Base-by-base conservation (phyloP, 2,113 vertebrate genomes). In the Neolamprologus devosi region DNA sequence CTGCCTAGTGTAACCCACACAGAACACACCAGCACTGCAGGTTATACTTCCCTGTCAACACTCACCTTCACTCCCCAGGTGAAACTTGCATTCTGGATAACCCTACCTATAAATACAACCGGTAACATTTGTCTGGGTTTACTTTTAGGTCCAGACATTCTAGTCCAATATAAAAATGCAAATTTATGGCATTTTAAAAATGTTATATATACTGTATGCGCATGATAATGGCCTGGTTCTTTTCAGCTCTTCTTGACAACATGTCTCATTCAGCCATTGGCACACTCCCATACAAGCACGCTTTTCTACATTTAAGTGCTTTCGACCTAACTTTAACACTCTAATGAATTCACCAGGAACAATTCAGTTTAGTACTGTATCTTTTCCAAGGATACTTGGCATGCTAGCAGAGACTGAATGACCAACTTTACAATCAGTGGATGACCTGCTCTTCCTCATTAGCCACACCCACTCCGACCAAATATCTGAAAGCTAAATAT, bases 1-100 rank as follows among this genome's bases (percentile, higher is more conserved):
- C 68, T 75, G 3, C 9, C 23, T 4, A 8, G 0, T 26, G 42
- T 47, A 17, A 11, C 14, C 21, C 40, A 73, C 0, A 45, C 23
- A 45, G 65, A 70, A 26, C 40, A 73, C 3, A 7, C 40, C 2
- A 47, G 40, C 21, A 73, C 40, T 73, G 14, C 23, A 47, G 4
- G 68, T 73, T 17, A 45, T 47, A 1, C 40, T 10, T 45, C 0
- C 65, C 37, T 23, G n/a, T 14, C 12, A 42, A 70, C 37, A 16
- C 65, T 70, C 35, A 23, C 65, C 65, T 42, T 70, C n/a, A 23
- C n/a, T 23, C 13, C 65, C n/a, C 13, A 42, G 35, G 35, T 70
- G 0, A 70, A 42, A 70, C 12, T 42, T 70, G 13, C 35, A 42
- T 40, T 23, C 65, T 16, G 35, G 12, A 42, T 42, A 70, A 21